Conservation (phyloP, 2,888 invertebrate genomes). For the Rhodophaea formosa region DNA sequence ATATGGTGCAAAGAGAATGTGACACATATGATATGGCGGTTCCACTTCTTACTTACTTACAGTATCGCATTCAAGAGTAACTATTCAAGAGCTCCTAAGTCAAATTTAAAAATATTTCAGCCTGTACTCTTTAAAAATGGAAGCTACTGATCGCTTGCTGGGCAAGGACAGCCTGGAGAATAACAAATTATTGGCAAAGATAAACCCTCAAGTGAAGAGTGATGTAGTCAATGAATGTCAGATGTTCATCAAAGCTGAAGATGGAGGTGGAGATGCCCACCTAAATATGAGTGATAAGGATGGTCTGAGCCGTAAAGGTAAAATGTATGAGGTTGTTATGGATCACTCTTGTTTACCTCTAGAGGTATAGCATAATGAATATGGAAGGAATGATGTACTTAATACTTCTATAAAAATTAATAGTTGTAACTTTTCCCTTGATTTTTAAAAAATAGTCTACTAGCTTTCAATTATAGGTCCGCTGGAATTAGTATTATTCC, state of each 20-base stretch:
- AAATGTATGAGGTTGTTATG: too few relatives aligned
- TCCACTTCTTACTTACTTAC: not conserved
- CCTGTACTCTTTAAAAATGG: slow-evolving; percentile 44
- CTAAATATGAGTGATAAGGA: slow-evolving; percentile 42
- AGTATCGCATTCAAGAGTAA: not conserved
- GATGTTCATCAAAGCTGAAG: slow-evolving; percentile 68
- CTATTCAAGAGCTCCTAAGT: too few relatives aligned
- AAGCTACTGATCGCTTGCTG: slow-evolving; percentile 51
- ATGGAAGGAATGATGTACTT: too few relatives aligned
- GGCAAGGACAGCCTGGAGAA: slow-evolving; percentile 44
- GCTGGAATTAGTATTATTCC: too few relatives aligned
- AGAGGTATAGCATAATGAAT: too few relatives aligned
- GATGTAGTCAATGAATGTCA: slow-evolving; percentile 72
- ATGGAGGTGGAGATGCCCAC: slow-evolving; percentile 68
- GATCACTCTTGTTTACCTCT: too few relatives aligned
- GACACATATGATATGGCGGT: too few relatives aligned
- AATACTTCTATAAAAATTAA: too few relatives aligned
- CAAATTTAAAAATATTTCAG: not conserved
- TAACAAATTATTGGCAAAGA: slow-evolving; percentile 44
- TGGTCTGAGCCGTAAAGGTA: slow-evolving; percentile 42
- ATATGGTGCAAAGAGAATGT: too few relatives aligned
- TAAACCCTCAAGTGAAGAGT: slow-evolving; percentile 51
- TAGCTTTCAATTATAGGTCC: too few relatives aligned
- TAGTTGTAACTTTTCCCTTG: too few relatives aligned
- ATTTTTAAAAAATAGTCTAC: too few relatives aligned